Base-by-base conservation (phyloP, 2,113 vertebrate species). In the Oreocharis arfaki region DNA sequence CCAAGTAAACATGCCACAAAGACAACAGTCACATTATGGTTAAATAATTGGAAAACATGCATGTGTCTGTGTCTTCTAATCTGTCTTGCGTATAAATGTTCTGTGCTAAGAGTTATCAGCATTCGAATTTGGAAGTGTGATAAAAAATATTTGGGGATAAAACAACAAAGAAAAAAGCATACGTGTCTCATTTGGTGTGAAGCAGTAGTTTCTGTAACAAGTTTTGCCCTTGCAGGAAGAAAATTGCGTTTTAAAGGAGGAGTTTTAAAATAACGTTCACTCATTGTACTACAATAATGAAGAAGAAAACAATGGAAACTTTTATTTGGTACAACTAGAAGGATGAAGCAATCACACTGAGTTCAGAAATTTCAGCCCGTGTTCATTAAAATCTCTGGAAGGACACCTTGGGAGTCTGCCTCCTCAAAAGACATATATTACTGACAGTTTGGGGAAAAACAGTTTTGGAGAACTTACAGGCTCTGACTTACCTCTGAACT, bases 91-190 rank as follows among this genome's bases (percentile, higher is more conserved):
- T 79, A 21, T 9, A 88, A 77, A 80, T 84, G 82, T 80, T 92
- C 67, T 63, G 20, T 75, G 42, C 42, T 73, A 80, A 94, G 61
- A 79, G 95, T 91, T 84, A 70, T 49, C 60, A 84, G 35, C 70
- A 85, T 57, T 83, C 76, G 27, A 74, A 96, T 88, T 96, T 49
- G 32, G 15, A 21, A 61, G 2, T 12, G 68, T 55, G 30, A 73
- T 59, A 78, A 87, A 91, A 91, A 89, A 75, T 75, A 7, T 70
- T 92, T 68, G 83, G 74, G 84, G 52, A 96, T 78, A 60, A 96
- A 80, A 64, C 19, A 68, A 60, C 63, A 65, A 75, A 81, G 41
- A 83, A 91, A 92, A 85, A n/a, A 64, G 4, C 46, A 15, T 13
- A 2, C 16, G 2, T 28, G 11, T 91, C 67, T 96, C 35, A 59